Evolutionary conservation across 2,888 invertebrate genomes (phyloP), one percentile per base, ranked within the genome.

Genomic region (Drosophila merina): DNA sequence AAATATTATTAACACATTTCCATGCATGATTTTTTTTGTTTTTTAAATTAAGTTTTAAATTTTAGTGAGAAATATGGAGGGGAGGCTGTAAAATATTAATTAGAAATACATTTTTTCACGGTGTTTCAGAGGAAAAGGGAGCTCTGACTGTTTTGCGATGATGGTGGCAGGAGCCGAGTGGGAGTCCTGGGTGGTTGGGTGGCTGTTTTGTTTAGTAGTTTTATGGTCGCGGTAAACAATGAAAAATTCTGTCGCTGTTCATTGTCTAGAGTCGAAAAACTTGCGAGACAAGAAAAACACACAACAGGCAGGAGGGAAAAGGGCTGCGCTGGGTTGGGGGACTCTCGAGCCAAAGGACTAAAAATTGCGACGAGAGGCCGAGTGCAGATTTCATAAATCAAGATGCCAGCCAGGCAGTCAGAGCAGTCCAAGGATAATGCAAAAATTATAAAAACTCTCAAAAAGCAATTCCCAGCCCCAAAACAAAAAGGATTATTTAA

Each of bases 221-320:
- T 86, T 82, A 86, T 77, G 88, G 85, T 69, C 83, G 86, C 74
- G 79, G 88, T 82, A 82, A 88, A 82, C 82, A 82, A 82, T 88
- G 85, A 69, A 54, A 51, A 68, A 66, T 49, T 51, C 72, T 84
- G 74, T 75, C 85, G 79, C 81, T 80, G 87, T 71, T 74, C 87
- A 88, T 82, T 82, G 82, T 82, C 87, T 82, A 75, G 55, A 47
- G 69, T 74, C 70, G 68, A 70, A 74, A 69, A 66, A 67, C 47
- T 40, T 55, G 50, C 45, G 67, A 33, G 50, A 40, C 55, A 63
- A 56, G 70, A 54, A 48, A 60, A 67, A 56, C 62, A 76, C 64
- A 75, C 64, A 75, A 57, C 62, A 44, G 47, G 54, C 28, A 3
- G 7, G 31, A n/a, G 25, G 8, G 8, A 36, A 6, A 7, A 14